Conservation (phyloP, 2,797 vertebrate genomes). For the Sebastes jordani region DNA sequence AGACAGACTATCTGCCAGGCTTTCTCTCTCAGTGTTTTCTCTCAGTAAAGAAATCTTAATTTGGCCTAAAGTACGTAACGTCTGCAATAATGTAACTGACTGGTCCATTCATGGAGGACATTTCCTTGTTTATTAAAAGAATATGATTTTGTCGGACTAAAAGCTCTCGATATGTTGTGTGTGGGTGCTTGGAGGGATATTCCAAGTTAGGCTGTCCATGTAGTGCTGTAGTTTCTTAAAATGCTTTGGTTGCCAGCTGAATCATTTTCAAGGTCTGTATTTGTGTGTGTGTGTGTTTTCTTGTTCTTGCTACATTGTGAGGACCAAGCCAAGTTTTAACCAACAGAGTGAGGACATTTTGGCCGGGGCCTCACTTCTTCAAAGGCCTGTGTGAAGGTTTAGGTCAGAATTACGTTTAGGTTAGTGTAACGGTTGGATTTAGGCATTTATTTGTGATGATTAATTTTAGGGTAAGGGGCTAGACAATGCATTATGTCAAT, state of each 20-base stretch:
- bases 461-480: background rate
- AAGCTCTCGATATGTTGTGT: slow-evolving; percentile 22
- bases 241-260: slow-evolving; percentile 9
- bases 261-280: background rate
- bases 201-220: background rate
- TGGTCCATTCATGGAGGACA: background rate
- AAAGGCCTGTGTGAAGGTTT: background rate
- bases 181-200: background rate
- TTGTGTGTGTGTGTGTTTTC: background rate
- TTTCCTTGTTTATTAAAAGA: slow-evolving; percentile 7
- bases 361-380: background rate
- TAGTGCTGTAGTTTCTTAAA: slow-evolving; percentile 1
- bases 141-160: background rate
- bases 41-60: background rate
- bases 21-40: no score
- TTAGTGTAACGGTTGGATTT: background rate
- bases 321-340: background rate
- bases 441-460: background rate
- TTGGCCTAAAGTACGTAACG: background rate
- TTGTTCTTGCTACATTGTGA: background rate
- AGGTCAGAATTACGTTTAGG: background rate
- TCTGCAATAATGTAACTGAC: background rate
- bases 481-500: background rate
- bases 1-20: background rate
- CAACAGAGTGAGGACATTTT: background rate